phyloP scores from a whole-genome alignment of 2,888 invertebrate species.

The Clitarchus hookeri region DNA sequence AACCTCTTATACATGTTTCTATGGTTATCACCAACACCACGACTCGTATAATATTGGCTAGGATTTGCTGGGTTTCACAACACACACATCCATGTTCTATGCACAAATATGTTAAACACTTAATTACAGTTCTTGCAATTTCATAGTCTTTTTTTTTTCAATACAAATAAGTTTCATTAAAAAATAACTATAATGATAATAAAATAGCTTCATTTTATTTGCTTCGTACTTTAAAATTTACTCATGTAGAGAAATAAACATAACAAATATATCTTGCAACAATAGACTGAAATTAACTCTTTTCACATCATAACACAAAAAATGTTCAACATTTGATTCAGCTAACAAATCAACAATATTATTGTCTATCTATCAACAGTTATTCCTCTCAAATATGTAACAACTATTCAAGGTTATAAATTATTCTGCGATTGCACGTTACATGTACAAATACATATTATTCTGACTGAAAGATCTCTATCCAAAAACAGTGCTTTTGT shows the following conservation, averaged over 20 bases:
- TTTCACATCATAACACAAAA: conserved; percentile 19
- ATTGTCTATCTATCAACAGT: conserved; percentile 39
- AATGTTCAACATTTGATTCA: conserved; percentile 31
- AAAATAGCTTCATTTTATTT: background rate
- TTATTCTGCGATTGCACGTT: background rate
- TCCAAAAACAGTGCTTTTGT: background rate
- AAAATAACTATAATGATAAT: background rate
- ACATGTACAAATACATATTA: background rate
- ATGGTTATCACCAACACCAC: background rate
- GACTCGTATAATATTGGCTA: background rate
- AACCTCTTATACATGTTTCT: background rate
- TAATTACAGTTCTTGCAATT: background rate
- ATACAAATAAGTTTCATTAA: background rate
- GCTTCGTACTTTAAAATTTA: background rate
- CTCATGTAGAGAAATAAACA: background rate
- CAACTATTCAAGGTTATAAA: background rate
- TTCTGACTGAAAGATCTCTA: background rate
- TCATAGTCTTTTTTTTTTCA: background rate
- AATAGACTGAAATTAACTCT: background rate
- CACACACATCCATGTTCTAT: background rate
- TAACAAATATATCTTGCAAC: background rate
- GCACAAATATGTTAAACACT: background rate
- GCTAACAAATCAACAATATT: conserved; percentile 36
- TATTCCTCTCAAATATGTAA: conserved; percentile 17
- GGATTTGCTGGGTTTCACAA: background rate